Base-by-base conservation (phyloP, 1,140 invertebrate genomes). In the Zaprionus taronus region DNA sequence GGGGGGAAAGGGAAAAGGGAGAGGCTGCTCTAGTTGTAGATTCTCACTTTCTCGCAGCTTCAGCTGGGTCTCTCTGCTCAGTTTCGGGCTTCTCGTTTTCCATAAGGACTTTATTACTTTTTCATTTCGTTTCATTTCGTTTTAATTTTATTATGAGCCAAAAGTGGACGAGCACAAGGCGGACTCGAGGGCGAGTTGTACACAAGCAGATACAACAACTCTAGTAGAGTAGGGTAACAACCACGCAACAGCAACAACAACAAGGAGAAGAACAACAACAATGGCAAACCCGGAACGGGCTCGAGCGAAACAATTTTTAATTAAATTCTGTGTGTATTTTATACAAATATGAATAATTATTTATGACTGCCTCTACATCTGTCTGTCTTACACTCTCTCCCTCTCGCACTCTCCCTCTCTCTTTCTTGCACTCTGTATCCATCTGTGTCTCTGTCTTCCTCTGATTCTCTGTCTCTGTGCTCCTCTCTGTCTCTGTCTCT, bases 281-380 rank as follows among this genome's bases (percentile, higher is more conserved):
- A 38, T 38, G 44, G 51, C 49, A 49, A 55, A 53, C 31, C 57
- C 47, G 20, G 15, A 38, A 70, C 60, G 51, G 17, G 53, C 28
- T 34, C 34, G 36, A 69, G 72, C 76, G 66, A 85, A 87, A 85
- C 79, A 90, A 90, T 91, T 90, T 90, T 90, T 90, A 90, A 90
- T 90, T 90, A 90, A 90, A 90, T 90, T 90, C 80, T 90, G 85
- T 82, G 79, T 82, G 81, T 82, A 91, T 90, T 90, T 90, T 80
- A 85, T 90, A 90, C 85, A 90, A 90, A 90, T 90, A 90, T 90
- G 85, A 90, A 90, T 90, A 90, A 90, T 91, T 90, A 90, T 85
- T 90, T 90, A 90, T 90, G 82, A 77, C 82, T 74, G 34, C 47
- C 20, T 51, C 11, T 51, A 20, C 20, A 24, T 11, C 47, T 51